Evolutionary conservation across 2,113 vertebrate species (phyloP).

Genomic region (Ceuthmochares aereus): DNA sequence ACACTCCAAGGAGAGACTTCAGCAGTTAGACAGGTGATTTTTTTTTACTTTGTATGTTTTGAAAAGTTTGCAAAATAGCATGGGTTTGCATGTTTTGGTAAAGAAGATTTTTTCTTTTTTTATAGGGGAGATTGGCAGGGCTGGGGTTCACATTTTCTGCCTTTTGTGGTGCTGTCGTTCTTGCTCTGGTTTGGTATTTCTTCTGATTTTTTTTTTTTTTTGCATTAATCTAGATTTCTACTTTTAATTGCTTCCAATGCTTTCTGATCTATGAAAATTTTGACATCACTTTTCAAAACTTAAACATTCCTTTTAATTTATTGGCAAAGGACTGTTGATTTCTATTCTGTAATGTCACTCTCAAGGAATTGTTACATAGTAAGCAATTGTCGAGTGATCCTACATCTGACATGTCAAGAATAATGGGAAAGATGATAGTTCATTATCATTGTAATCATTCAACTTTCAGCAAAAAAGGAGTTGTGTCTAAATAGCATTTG

Average conservation of each 20-base stretch:
- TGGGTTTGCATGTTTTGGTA: neutral
- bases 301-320: neutral
- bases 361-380: neutral
- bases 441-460: neutral
- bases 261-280: neutral
- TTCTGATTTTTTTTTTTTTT: neutral
- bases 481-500: neutral
- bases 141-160: rapidly evolving
- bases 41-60: neutral
- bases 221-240: neutral
- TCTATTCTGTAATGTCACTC: neutral
- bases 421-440: neutral
- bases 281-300: neutral
- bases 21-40: neutral
- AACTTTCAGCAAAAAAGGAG: neutral
- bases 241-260: neutral
- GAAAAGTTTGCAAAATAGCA: neutral
- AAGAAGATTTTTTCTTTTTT: neutral
- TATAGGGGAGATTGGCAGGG: neutral
- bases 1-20: neutral
- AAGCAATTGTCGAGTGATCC: neutral
- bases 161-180: neutral
- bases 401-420: neutral
- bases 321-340: neutral
- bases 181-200: neutral